Evolutionary conservation across 1,140 invertebrate species (phyloP), one percentile per base, ranked within the genome.

Genomic region (Cotesia typhae): DNA sequence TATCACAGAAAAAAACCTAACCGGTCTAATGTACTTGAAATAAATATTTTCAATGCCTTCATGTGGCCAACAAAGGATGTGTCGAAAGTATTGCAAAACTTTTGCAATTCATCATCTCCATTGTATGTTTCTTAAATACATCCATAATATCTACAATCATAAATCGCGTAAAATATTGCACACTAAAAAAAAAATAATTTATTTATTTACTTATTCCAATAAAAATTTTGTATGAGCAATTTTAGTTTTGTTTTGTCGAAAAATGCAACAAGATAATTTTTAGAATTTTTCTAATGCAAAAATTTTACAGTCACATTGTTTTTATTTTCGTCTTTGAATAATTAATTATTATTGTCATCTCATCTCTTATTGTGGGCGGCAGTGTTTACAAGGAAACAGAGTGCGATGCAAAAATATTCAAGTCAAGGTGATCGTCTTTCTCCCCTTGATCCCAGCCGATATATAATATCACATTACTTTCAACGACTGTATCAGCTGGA

Each of bases 361-460:
- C 20, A 28, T 59, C 17, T 28, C 4, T 28, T 10, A 6, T 28
- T 28, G 20, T 28, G 57, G 20, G 17, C 17, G 12, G 53, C 12
- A n/a, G 57, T 9, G 17, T 59, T 20, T 20, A 59, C 57, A 28
- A 59, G 57, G 57, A 59, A 59, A 59, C 20, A 20, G 4, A 20
- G 7, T 59, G 41, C 41, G 7, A 59, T 20, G 20, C 9, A 20
- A 20, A 59, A 10, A 59, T 59, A 59, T 59, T 20, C 14, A 28
- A 59, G 57, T 20, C 57, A 59, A 59, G 57, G 57, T 59, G 57
- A 59, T 59, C 57, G 57, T 66, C 64, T 66, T 47, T 41, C 64
- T 47, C 36, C 4, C n/a, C 47, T 52, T 38, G 47, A 17, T 66
- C 64, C 37, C 41, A 66, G 47, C 38, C 12, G 41, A 47, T 47